phyloP scores from a whole-genome alignment of 2,888 invertebrate genomes.

The Archips crataeganus region DNA sequence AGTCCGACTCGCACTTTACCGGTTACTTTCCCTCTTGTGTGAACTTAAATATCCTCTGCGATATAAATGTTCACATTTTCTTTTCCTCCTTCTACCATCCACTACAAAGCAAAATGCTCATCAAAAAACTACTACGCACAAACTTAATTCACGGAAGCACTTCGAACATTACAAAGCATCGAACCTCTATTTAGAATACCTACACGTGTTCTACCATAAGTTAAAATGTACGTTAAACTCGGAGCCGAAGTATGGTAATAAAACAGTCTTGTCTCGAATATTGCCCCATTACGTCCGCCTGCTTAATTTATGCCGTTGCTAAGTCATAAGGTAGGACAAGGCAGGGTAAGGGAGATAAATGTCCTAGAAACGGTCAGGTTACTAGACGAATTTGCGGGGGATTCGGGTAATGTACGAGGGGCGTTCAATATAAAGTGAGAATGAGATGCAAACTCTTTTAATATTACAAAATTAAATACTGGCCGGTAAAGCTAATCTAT shows the following conservation, averaged over 20 bases:
- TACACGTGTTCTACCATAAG: conserved; percentile 45
- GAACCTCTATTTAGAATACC: conserved; percentile 40
- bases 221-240: conserved; percentile 59
- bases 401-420: conserved; percentile 33
- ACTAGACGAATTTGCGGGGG: conserved; percentile 36
- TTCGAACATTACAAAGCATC: conserved; percentile 43
- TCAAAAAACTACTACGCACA: neutral
- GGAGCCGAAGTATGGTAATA: conserved; percentile 75
- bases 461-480: no score
- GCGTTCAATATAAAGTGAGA: no score
- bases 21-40: no score
- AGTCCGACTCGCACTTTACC: no score
- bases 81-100: no score
- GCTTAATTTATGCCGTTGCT: conserved; percentile 82
- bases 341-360: conserved; percentile 52
- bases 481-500: no score
- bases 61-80: no score
- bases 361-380: conserved; percentile 49
- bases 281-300: conserved; percentile 79
- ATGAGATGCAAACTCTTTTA: no score
- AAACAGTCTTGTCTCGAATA: conserved; percentile 81
- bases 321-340: conserved; percentile 80
- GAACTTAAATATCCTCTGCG: no score
- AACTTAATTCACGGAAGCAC: conserved; percentile 10
- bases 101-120: neutral